phyloP scores from a whole-genome alignment of 2,797 vertebrate genomes.

The Heliangelus exortis region DNA sequence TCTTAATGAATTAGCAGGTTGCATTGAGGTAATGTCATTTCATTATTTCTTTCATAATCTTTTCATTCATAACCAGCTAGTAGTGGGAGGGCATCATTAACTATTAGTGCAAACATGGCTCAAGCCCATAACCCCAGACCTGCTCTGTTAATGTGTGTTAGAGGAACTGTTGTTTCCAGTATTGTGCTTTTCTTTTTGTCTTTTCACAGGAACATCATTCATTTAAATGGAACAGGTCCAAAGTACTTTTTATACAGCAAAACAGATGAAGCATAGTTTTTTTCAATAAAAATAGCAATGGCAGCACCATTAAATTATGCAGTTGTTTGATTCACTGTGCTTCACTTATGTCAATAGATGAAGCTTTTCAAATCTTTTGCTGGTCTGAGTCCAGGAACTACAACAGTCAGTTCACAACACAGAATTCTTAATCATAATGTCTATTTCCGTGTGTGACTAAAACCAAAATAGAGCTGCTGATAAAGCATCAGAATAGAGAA shows the following conservation, averaged over 20 bases:
- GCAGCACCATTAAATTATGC: slow-evolving; percentile 13
- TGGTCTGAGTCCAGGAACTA: neutral
- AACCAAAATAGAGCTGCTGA: neutral
- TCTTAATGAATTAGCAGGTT: neutral
- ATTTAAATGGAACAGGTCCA: slow-evolving; percentile 13
- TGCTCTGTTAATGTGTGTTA: neutral
- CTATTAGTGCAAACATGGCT: slow-evolving; percentile 34
- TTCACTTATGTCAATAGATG: neutral
- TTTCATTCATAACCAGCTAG: slow-evolving; percentile 39
- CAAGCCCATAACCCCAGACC: neutral
- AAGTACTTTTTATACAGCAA: neutral
- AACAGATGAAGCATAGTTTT: slow-evolving; percentile 30
- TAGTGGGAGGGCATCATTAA: slow-evolving; percentile 38
- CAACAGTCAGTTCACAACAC: neutral
- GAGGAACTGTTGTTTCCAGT: neutral
- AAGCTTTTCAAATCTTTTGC: slow-evolving; percentile 5
- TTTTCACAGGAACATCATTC: neutral
- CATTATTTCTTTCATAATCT: slow-evolving; percentile 53
- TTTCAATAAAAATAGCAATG: neutral
- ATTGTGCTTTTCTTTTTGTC: neutral
- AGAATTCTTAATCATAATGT: neutral
- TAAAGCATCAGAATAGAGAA: neutral
- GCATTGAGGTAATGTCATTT: slow-evolving; percentile 8
- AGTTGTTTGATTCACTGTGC: neutral
- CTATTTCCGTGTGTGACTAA: neutral